Evolutionary conservation across 2,888 invertebrate genomes (phyloP), one percentile per base, ranked within the genome.

Genomic region (Callosobruchus maculatus): DNA sequence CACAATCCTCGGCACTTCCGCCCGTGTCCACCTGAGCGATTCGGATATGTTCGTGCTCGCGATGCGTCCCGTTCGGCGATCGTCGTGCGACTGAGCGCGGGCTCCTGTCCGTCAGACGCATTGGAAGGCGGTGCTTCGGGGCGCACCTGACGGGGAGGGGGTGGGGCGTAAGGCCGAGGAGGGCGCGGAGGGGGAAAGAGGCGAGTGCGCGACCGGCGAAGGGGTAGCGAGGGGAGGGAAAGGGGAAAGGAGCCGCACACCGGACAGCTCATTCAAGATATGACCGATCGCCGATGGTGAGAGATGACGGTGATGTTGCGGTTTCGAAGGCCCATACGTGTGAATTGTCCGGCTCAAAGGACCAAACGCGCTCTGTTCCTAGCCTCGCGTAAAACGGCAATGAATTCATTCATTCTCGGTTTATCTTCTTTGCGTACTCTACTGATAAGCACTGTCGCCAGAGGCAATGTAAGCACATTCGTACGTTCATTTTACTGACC

Each of bases 61-160:
- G 68, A 68, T 21, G 82, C 83, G 80, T 78, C 82, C 84, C 79
- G 81, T 81, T 83, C 85, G 80, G 82, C 83, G 84, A 82, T 84
- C 85, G 84, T 85, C 84, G 84, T 85, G 85, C 85, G 86, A 86
- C 86, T 86, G 85, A 86, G 84, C 84, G 86, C 84, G 84, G 84
- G 81, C 82, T 49, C 49, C 82, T 0, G 22, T 26, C 26, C 22
- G 20, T 82, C 83, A 85, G 86, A 82, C 85, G 84, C 49, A 49
- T 49, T 49, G 49, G 13, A 18, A 49, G 49, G 49, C 49, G 49
- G 49, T 49, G 49, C 49, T 49, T 49, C 7, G 49, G 49, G 49
- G 49, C 49, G 49, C 49, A 49, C 49, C 49, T 49, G 49, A 49
- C 49, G 49, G 49, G 49, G 49, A 49, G 49, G 49, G 49, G 49